A percentile compares a stretch with the other conserved stretches of the same genome.
Conservation (phyloP, 2,888 invertebrate species). For the Drosophila sordidula region DNA sequence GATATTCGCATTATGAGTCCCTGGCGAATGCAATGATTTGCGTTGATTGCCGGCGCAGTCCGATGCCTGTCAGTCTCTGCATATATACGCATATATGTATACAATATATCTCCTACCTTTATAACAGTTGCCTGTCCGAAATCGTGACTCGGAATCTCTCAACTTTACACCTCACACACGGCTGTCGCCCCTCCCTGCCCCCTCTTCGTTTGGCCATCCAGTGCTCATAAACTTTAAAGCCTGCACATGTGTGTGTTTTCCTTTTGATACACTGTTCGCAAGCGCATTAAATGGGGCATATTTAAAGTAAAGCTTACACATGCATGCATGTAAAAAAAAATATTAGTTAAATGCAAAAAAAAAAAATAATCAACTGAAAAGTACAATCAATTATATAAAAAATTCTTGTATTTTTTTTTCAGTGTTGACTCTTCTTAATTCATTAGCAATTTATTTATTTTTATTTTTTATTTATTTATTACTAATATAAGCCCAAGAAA, state of each 20-base stretch:
- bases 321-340: too few relatives aligned
- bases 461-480: too few relatives aligned
- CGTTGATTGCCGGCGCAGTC: slow-evolving; percentile 31
- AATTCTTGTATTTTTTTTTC: too few relatives aligned
- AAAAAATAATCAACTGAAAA: too few relatives aligned
- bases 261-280: not conserved
- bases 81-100: not conserved
- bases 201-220: slow-evolving; percentile 12
- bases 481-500: too few relatives aligned
- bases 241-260: not conserved
- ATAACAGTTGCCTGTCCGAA: slow-evolving; percentile 5
- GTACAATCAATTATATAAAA: too few relatives aligned
- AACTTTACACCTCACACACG: slow-evolving; percentile 17
- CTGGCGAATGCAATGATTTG: slow-evolving; percentile 41
- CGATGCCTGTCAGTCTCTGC: slow-evolving; percentile 15
- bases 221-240: slow-evolving; percentile 40
- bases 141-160: slow-evolving; percentile 27
- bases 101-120: slow-evolving; percentile 2
- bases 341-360: too few relatives aligned
- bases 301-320: not conserved
- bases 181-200: too few relatives aligned
- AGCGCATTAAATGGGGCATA: not conserved
- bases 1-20: slow-evolving; percentile 41
- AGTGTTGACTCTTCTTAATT: too few relatives aligned
- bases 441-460: too few relatives aligned